Base-by-base conservation (phyloP, 2,113 vertebrate species). In the Nesoenas mayeri region DNA sequence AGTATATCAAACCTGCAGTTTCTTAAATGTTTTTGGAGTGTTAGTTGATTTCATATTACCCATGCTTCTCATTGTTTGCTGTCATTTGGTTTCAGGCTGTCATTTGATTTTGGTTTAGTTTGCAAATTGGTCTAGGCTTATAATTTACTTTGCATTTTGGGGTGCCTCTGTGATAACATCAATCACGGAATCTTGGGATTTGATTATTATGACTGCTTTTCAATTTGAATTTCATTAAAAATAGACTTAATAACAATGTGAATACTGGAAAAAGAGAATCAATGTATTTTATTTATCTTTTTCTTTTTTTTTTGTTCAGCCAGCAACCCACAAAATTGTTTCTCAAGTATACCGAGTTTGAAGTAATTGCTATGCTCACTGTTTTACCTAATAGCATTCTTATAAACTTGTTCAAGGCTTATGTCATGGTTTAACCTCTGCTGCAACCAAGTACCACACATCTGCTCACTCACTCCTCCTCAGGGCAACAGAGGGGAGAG, bases 401-500 rank as follows among this genome's bases (percentile, higher is more conserved):
- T 62, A 48, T 2, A 64, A 66, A 57, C 8, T 53, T 89, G 5
- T 22, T 64, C 13, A 75, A 53, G 15, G 32, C 11, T 62, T 58
- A 7, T 31, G 15, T 15, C 15, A 1, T 48, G 47, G 7, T 53
- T 80, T 48, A 79, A 77, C 1, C n/a, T 17, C 26, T 77, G 26
- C 4, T 4, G 1, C 4, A 42, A 34, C 31, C 34, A 34, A 67
- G 31, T 15, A 4, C 53, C 19, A 42, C 24, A 9, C 5, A 60
- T 12, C 3, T 0, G 7, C 19, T 54, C 13, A 0, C 5, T 56
- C 18, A 15, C 4, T 56, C 3, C 12, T 9, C 17, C 2, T 2
- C 1, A 2, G 3, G 31, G 9, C 19, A 36, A 36, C 48, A 24
- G 17, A 25, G 21, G 38, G 34, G 25, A 82, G 17, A 67, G 9